phyloP scores from a whole-genome alignment of 2,113 vertebrate genomes.

The Brevimyrus niger region DNA sequence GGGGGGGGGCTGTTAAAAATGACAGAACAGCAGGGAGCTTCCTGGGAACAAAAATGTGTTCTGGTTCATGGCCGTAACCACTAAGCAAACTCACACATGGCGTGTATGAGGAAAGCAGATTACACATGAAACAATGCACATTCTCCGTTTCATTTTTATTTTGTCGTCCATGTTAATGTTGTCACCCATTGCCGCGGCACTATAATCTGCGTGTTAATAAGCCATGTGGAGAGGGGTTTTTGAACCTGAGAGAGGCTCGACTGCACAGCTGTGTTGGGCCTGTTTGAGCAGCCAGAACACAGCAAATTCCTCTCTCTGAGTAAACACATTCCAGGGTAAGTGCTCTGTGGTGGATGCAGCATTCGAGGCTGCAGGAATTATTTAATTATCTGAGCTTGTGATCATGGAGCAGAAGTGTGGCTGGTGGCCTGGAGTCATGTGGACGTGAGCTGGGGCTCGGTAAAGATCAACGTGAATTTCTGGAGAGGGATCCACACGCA shows the following conservation, averaged over 20 bases:
- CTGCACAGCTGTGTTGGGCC: not conserved
- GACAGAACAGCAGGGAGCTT: not conserved
- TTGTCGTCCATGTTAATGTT: not conserved
- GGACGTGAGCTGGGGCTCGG: not conserved
- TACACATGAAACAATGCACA: not conserved
- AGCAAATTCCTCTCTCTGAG: not conserved
- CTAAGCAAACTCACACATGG: not conserved
- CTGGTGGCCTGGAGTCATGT: not conserved
- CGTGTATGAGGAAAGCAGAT: not conserved
- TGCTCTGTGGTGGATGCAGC: not conserved
- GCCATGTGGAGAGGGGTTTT: not conserved
- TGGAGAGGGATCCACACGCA: not conserved
- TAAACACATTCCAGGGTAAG: conserved; percentile 16
- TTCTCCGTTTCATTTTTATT: not conserved
- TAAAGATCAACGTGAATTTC: not conserved
- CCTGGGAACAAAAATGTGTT: not conserved
- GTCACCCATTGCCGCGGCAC: not conserved
- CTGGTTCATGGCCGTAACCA: not conserved
- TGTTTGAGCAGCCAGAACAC: not conserved
- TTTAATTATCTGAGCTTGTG: not conserved
- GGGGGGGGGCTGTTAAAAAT: not conserved
- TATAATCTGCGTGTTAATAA: not conserved
- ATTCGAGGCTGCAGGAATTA: not conserved
- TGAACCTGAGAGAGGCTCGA: not conserved
- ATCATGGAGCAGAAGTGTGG: not conserved